A percentile compares a stretch with the other conserved stretches of the same genome.
These are phyloP conservation scores for Ochropleura plecta DNA, from an alignment of 2,888 invertebrate genomes.

Conservation along the genomic window DNA sequence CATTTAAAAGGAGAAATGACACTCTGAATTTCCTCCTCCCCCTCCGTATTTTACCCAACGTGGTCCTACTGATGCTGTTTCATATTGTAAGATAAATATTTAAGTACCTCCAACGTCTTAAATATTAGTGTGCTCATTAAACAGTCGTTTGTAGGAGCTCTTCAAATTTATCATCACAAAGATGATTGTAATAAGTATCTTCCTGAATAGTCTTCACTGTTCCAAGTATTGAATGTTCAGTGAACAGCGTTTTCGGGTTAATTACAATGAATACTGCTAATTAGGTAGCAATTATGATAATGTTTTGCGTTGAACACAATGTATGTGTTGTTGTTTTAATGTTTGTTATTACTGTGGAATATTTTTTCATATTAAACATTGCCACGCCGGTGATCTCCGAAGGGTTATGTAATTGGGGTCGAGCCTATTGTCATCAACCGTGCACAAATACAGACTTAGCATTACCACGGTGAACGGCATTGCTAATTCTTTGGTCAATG, in stretches of 20 bases:
- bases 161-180: conserved; percentile 26
- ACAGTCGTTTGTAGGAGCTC: conserved; percentile 25
- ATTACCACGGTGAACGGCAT: no score
- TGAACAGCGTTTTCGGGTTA: conserved; percentile 2
- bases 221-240: conserved; percentile 7
- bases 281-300: conserved; percentile 6
- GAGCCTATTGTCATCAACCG: no score
- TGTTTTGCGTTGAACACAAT: background rate
- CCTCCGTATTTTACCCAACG: background rate
- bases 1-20: no score
- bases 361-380: background rate
- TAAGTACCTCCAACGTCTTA: conserved; percentile 32
- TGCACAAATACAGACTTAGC: no score
- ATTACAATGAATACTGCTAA: conserved; percentile 10
- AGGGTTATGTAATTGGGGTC: no score
- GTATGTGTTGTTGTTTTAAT: conserved; percentile 1
- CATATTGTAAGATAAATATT: conserved; percentile 22
- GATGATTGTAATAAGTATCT: conserved; percentile 20
- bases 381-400: no score
- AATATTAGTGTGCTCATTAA: conserved; percentile 56
- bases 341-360: background rate
- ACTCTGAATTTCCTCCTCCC: no score
- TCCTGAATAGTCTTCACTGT: conserved; percentile 22
- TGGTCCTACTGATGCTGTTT: conserved; percentile 5
- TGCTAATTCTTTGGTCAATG: no score